Conservation (phyloP, 2,888 invertebrate species). For the Orthonychiurus folsomi region DNA sequence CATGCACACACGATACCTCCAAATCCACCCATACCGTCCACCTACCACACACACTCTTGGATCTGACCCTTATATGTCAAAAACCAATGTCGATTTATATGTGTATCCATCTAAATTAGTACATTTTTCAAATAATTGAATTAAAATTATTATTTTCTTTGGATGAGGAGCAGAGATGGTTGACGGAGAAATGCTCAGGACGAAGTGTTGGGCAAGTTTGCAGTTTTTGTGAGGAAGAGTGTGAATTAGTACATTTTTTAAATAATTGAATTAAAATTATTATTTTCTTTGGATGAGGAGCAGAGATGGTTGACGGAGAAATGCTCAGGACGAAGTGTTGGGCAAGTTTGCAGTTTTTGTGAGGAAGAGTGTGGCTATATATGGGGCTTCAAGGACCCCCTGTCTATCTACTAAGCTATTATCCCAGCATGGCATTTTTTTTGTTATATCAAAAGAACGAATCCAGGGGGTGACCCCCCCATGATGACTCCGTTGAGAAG, state of each 20-base stretch:
- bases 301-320: conserved; percentile 25
- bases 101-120: too few relatives aligned
- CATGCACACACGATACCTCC: too few relatives aligned
- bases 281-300: conserved; percentile 5
- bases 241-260: not conserved
- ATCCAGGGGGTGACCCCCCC: conserved; percentile 40
- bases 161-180: conserved; percentile 12
- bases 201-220: conserved; percentile 42
- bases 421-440: conserved; percentile 41
- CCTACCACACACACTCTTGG: too few relatives aligned
- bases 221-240: conserved; percentile 39
- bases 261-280: not conserved
- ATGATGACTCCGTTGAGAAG: conserved; percentile 28
- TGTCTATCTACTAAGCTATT: conserved; percentile 41
- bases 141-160: not conserved
- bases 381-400: conserved; percentile 41
- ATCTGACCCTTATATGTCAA: too few relatives aligned
- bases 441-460: conserved; percentile 41
- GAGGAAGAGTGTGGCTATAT: conserved; percentile 41
- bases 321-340: conserved; percentile 41
- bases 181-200: conserved; percentile 37
- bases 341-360: conserved; percentile 42
- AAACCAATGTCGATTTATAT: too few relatives aligned
- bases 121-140: too few relatives aligned
- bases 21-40: too few relatives aligned